Percentiles rank a stretch among this genome's conserved stretches.
Conservation (phyloP, 2,888 invertebrate species). For the Frankliniella intonsa region DNA sequence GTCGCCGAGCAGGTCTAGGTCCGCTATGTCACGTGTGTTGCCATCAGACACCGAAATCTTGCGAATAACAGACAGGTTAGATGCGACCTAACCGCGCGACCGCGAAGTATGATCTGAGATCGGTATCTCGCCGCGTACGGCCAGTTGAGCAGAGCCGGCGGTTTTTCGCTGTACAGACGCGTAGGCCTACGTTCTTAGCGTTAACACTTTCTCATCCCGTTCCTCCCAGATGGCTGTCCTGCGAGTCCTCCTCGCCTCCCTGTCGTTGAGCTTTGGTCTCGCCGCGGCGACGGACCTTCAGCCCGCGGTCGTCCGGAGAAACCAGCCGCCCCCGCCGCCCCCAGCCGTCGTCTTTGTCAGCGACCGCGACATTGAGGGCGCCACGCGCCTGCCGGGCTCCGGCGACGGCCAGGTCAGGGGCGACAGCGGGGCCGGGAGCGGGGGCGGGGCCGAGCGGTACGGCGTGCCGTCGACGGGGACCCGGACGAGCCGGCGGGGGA, state of each 20-base stretch:
- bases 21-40: too few relatives aligned
- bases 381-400: neutral
- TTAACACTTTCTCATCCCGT: neutral
- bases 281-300: neutral
- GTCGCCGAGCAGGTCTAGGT: too few relatives aligned
- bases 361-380: neutral
- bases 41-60: too few relatives aligned
- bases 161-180: too few relatives aligned
- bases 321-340: neutral
- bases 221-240: neutral
- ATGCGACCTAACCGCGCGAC: too few relatives aligned
- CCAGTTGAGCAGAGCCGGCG: too few relatives aligned
- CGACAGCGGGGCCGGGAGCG: neutral
- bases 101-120: too few relatives aligned
- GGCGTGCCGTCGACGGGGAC: neutral
- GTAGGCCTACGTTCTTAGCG: too few relatives aligned
- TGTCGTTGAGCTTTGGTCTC: neutral
- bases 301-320: neutral
- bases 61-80: too few relatives aligned
- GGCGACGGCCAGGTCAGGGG: neutral
- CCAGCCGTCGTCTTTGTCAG: conserved; percentile 6
- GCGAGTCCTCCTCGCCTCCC: neutral
- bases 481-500: conserved; percentile 1
- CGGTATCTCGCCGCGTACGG: too few relatives aligned
- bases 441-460: neutral